These are phyloP conservation scores for Typhlomys cinereus DNA, from an alignment of 2,113 vertebrate genomes.

Conservation along the genomic window DNA sequence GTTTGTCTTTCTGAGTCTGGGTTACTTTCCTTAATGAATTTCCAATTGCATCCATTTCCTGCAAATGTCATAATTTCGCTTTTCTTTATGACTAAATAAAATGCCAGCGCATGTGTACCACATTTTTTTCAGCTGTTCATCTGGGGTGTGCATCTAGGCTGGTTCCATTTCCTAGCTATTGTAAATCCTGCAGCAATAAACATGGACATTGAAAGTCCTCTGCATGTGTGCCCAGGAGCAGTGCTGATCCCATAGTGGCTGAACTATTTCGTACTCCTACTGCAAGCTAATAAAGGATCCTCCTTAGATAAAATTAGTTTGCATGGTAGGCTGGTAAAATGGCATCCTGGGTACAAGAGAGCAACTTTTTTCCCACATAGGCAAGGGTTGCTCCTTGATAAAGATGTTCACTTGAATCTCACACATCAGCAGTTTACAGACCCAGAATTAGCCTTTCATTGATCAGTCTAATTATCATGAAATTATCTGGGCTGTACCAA, in stretches of 20 bases:
- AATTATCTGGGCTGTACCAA: not conserved
- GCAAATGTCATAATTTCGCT: not conserved
- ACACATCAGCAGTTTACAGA: not conserved
- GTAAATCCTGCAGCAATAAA: too few relatives aligned
- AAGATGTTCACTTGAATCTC: not conserved
- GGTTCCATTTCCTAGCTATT: not conserved
- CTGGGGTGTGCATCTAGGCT: not conserved
- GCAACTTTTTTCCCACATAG: not conserved
- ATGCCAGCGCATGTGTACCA: not conserved
- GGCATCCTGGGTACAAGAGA: not conserved
- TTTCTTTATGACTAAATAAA: not conserved
- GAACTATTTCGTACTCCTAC: not conserved
- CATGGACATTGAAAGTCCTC: too few relatives aligned
- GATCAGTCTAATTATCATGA: not conserved
- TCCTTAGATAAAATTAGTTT: not conserved
- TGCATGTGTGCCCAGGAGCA: too few relatives aligned
- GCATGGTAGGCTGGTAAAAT: not conserved
- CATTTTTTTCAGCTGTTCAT: not conserved
- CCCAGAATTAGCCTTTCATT: too few relatives aligned
- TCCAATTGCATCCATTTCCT: not conserved
- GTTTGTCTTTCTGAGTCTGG: not conserved
- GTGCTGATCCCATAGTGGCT: not conserved
- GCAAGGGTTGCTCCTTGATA: not conserved
- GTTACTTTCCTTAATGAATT: not conserved
- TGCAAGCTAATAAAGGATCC: not conserved